These are phyloP conservation scores for Harpegnathos saltator DNA, from an alignment of 1,140 invertebrate species.

Conservation along the genomic window DNA sequence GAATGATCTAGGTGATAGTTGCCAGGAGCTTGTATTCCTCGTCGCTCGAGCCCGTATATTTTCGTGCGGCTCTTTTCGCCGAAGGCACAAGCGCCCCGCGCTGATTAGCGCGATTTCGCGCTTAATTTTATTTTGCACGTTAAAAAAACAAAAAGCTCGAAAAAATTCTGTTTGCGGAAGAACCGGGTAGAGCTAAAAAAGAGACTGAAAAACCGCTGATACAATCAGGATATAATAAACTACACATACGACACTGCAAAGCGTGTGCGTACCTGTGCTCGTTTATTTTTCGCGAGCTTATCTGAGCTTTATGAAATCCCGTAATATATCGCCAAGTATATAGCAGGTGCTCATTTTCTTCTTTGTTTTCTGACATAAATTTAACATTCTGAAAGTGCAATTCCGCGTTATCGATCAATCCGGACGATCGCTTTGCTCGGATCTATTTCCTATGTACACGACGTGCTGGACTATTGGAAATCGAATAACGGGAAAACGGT, in stretches of 20 bases:
- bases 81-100: conserved; percentile 11
- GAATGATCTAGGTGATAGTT: conserved; percentile 59
- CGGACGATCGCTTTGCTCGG: not conserved
- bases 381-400: not conserved
- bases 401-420: not conserved
- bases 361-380: too few relatives aligned
- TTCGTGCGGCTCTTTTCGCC: conserved; percentile 22
- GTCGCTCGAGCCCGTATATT: conserved; percentile 35
- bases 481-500: conserved; percentile 21
- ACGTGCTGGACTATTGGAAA: not conserved
- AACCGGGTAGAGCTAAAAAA: not conserved
- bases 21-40: conserved; percentile 51
- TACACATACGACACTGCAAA: not conserved
- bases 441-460: not conserved
- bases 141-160: not conserved
- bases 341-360: too few relatives aligned
- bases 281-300: conserved; percentile 7
- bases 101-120: conserved; percentile 28
- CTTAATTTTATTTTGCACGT: conserved; percentile 26
- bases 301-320: not conserved
- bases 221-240: not conserved
- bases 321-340: not conserved
- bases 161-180: conserved; percentile 23
- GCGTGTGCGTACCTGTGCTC: too few relatives aligned
- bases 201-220: not conserved